These are phyloP conservation scores for Casuarius casuarius DNA, from an alignment of 2,113 vertebrate genomes.

Conservation along the genomic window DNA sequence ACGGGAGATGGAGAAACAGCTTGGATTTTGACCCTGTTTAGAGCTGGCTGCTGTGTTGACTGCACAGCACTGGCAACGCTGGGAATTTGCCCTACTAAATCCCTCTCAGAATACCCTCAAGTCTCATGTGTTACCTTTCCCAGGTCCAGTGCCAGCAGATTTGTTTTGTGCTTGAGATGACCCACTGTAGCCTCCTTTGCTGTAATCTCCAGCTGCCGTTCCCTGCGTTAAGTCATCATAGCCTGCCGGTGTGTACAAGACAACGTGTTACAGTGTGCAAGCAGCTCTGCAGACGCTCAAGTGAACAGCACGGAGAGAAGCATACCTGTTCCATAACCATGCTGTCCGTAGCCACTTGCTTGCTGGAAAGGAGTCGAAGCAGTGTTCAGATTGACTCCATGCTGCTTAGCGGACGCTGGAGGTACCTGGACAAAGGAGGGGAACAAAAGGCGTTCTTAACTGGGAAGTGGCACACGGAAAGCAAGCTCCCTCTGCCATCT, in stretches of 20 bases:
- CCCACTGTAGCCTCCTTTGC: constrained; percentile 93
- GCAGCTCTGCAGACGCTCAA: rapidly evolving
- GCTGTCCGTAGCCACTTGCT: constrained; percentile 89
- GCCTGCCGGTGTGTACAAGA: constrained; percentile 76
- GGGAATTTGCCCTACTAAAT: background rate
- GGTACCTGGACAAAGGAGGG: constrained; percentile 79
- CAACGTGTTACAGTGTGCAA: background rate
- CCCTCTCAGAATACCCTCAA: background rate
- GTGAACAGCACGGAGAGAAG: rapidly evolving
- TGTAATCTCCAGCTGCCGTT: constrained; percentile 90
- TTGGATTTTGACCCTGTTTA: background rate
- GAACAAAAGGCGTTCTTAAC: rapidly evolving
- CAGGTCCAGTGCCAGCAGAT: constrained; percentile 87
- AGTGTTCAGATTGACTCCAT: constrained; percentile 83
- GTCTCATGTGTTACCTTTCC: constrained; percentile 88
- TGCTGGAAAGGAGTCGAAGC: constrained; percentile 90
- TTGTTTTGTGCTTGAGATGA: constrained; percentile 93
- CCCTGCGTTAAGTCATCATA: constrained; percentile 95
- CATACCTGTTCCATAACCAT: constrained; percentile 87
- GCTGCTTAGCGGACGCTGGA: constrained; percentile 92
- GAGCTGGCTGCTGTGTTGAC: background rate
- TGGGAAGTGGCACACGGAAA: rapidly evolving
- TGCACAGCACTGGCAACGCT: background rate
- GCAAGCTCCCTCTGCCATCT: background rate
- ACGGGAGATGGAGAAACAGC: constrained; percentile 23